A percentile compares a stretch with the other conserved stretches of the same genome.
phyloP scores from a whole-genome alignment of 2,113 vertebrate genomes.

The Narcine bancroftii region DNA sequence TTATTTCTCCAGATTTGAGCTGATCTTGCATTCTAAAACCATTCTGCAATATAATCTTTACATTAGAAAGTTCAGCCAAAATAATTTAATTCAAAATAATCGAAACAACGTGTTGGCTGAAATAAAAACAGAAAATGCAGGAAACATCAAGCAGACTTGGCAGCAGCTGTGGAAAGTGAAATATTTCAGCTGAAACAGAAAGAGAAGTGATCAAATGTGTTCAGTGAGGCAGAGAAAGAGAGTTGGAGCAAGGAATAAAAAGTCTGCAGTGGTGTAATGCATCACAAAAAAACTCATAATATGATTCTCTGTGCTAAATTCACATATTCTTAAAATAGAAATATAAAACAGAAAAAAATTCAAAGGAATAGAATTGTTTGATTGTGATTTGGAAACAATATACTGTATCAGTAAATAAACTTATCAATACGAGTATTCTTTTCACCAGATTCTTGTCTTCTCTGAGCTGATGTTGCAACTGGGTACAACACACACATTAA shows the following conservation, averaged over 20 bases:
- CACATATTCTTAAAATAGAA: background rate
- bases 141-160: no score
- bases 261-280: background rate
- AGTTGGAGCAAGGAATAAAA: no score
- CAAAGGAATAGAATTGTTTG: no score
- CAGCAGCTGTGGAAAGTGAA: no score
- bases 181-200: no score
- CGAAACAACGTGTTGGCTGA: background rate
- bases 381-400: background rate
- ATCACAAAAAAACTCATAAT: background rate
- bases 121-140: no score
- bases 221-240: no score
- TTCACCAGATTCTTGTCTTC: conserved; percentile 1
- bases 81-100: background rate
- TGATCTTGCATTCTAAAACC: background rate
- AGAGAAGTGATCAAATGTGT: no score
- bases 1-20: background rate
- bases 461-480: background rate
- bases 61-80: background rate
- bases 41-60: background rate
- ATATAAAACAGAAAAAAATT: background rate
- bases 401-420: background rate
- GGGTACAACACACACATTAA: background rate
- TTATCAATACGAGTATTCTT: background rate
- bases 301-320: background rate